Evolutionary conservation across 2,113 vertebrate genomes (phyloP), one percentile per base, ranked within the genome.

Genomic region (Sinocyclocheilus maitianheensis): DNA sequence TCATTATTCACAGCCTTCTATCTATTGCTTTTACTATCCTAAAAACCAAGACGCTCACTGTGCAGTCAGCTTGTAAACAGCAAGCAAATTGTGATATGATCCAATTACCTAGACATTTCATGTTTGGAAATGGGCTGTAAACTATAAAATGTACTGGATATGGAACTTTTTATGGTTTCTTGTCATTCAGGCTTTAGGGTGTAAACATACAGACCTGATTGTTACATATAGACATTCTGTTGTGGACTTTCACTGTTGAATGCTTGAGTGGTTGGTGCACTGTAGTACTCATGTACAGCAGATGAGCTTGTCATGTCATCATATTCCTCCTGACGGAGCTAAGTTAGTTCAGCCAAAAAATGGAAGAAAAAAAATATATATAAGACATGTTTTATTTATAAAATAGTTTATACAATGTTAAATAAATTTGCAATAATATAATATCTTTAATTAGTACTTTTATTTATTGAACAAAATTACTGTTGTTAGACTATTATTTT

Each of bases 61-160:
- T 93, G 89, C 92, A 92, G 80, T 86, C 77, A 84, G 91, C 92
- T 93, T 93, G 91, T 95, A 94, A 95, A 94, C 90, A 92, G 87
- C 82, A 91, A 90, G 90, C 91, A 91, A 92, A 93, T 92, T 93
- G 40, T 6, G 86, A 90, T 86, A 84, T 89, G 89, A 90, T 92
- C 87, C 90, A 91, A 92, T 91, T 60, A 71, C 22, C 75, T 46
- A 40, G 10, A 22, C 67, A 84, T 87, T 85, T 92, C 89, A 87
- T 78, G 87, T 78, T 86, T 85, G 89, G 86, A 91, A 94, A 94
- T 94, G 91, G 92, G 90, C 88, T 90, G 92, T 94, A 94, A 94
- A 94, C 94, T 22, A 86, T n/a, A 81, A 85, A 83, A 89, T 83
- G 78, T 63, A 88, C 79, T 87, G 90, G 90, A 88, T 93, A 37